Conservation (phyloP, 2,888 invertebrate genomes). For the Scrobipalpa costella region DNA sequence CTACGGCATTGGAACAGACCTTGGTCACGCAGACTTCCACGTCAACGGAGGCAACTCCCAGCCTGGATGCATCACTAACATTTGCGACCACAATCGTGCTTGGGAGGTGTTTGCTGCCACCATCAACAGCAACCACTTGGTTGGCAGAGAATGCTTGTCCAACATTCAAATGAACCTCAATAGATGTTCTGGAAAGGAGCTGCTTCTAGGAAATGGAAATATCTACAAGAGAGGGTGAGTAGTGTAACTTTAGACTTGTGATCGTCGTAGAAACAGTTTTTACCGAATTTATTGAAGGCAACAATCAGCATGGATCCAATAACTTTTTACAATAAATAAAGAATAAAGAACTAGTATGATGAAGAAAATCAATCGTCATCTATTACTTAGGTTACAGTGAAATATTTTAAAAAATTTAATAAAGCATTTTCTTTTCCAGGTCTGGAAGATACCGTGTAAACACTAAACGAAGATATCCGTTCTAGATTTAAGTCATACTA, state of each 20-base stretch:
- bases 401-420: neutral
- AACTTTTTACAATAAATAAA: neutral
- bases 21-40: constrained; percentile 80
- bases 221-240: constrained; percentile 51
- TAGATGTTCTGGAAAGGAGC: constrained; percentile 45
- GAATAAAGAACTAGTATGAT: neutral
- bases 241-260: neutral
- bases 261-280: too few relatives aligned
- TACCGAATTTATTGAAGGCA: too few relatives aligned
- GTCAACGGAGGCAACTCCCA: constrained; percentile 75
- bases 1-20: constrained; percentile 63
- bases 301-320: neutral
- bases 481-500: neutral
- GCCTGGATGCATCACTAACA: constrained; percentile 50
- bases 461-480: constrained; percentile 47
- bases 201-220: constrained; percentile 52
- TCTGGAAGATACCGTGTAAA: constrained; percentile 49
- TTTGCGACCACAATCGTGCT: constrained; percentile 56
- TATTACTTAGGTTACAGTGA: neutral
- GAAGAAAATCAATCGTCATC: too few relatives aligned
- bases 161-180: constrained; percentile 43
- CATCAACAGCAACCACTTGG: constrained; percentile 48
- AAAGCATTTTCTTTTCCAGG: constrained; percentile 40
- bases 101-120: constrained; percentile 54
- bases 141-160: constrained; percentile 44